These are phyloP conservation scores for Nomada lathburiana DNA, from an alignment of 2,888 invertebrate species.

Conservation along the genomic window DNA sequence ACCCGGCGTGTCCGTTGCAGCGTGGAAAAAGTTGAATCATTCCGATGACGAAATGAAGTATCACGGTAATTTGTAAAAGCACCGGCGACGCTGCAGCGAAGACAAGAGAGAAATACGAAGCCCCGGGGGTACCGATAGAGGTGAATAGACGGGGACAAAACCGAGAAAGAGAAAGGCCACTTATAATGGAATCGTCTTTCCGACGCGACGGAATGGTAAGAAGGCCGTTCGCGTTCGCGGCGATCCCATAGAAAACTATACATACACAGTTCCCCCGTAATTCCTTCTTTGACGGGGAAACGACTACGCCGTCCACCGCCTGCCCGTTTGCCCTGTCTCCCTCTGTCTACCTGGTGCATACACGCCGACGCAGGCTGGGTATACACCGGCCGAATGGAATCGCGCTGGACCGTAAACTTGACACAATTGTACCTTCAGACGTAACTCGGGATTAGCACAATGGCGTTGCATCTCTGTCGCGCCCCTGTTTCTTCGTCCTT, in stretches of 20 bases:
- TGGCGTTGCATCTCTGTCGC: constrained; percentile 26
- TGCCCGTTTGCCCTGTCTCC: constrained; percentile 16
- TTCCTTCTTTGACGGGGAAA: constrained; percentile 68
- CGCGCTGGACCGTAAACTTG: constrained; percentile 77
- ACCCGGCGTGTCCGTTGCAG: constrained; percentile 1
- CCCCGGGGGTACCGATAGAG: constrained; percentile 16
- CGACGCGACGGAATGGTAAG: constrained; percentile 70
- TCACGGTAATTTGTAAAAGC: constrained; percentile 61
- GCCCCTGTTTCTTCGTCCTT: constrained; percentile 36
- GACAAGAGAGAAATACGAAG: constrained; percentile 2
- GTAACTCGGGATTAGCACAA: constrained; percentile 73
- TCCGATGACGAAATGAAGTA: constrained; percentile 65
- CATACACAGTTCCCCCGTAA: constrained; percentile 60
- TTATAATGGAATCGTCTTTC: constrained; percentile 80
- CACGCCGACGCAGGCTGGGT: constrained; percentile 44
- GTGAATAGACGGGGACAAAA: background rate
- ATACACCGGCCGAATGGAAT: constrained; percentile 67
- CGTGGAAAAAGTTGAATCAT: constrained; percentile 58
- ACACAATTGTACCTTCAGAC: constrained; percentile 75
- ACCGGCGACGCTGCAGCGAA: constrained; percentile 23
- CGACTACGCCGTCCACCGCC: constrained; percentile 33
- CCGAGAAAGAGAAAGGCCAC: constrained; percentile 50
- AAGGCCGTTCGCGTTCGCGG: constrained; percentile 60
- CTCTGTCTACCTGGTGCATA: constrained; percentile 12
- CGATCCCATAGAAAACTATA: constrained; percentile 69